A percentile compares a stretch with the other conserved stretches of the same genome.
Conservation (phyloP, 2,797 vertebrate genomes). For the Lophotriccus pileatus region DNA sequence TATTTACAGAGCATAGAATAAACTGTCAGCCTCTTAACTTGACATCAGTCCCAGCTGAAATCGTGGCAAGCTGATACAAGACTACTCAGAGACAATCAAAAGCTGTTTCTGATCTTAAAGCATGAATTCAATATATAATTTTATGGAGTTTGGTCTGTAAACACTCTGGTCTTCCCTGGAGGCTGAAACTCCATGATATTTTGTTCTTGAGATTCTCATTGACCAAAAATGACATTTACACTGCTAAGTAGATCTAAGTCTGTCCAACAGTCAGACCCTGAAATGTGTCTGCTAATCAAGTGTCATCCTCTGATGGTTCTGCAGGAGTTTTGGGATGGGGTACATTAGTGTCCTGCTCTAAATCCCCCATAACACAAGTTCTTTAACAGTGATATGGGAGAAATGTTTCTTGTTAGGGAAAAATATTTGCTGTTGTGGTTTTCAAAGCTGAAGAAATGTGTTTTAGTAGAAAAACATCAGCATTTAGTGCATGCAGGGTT, state of each 20-base stretch:
- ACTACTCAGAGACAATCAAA: constrained; percentile 21
- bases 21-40: constrained; percentile 60
- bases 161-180: neutral
- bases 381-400: neutral
- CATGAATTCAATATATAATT: neutral
- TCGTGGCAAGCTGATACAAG: constrained; percentile 13
- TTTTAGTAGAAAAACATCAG: neutral
- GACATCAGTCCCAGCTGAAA: constrained; percentile 50
- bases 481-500: neutral
- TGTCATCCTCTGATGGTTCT: neutral
- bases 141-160: neutral
- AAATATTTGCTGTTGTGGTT: neutral
- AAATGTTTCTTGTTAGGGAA: neutral
- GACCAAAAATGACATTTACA: neutral
- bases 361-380: neutral
- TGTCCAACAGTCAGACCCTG: neutral
- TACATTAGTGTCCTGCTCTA: neutral
- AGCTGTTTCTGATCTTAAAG: constrained; percentile 18
- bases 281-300: neutral
- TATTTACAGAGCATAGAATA: constrained; percentile 59
- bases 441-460: neutral
- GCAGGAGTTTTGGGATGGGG: neutral
- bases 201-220: neutral
- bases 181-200: neutral
- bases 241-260: neutral